Percentiles rank a stretch among this genome's conserved stretches.
These are phyloP conservation scores for Tortrix viridana DNA, from an alignment of 2,888 invertebrate genomes.

Conservation along the genomic window DNA sequence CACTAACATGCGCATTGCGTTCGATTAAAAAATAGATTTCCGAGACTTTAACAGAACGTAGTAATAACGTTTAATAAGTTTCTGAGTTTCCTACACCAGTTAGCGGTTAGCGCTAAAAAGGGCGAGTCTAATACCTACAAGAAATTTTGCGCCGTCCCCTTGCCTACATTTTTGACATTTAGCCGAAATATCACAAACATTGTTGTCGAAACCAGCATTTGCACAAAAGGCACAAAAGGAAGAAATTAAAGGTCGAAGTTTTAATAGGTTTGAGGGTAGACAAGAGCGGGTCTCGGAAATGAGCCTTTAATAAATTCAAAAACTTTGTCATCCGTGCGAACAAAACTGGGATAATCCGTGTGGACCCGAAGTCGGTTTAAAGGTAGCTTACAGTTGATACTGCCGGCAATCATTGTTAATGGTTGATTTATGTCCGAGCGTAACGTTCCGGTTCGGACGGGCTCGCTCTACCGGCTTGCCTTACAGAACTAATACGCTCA, in stretches of 20 bases:
- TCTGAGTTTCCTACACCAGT: background rate
- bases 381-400: constrained; percentile 46
- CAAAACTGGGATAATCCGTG: constrained; percentile 42
- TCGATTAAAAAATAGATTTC: no score
- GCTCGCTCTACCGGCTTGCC: constrained; percentile 2
- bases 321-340: constrained; percentile 45
- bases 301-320: constrained; percentile 49
- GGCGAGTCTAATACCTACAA: background rate
- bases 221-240: constrained; percentile 36
- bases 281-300: constrained; percentile 41
- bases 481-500: background rate
- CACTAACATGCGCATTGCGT: background rate
- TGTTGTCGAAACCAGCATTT: constrained; percentile 29
- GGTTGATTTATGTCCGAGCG: constrained; percentile 35
- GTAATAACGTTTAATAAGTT: no score
- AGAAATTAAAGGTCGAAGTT: constrained; percentile 42
- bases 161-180: constrained; percentile 19
- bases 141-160: background rate
- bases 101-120: background rate
- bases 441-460: constrained; percentile 3
- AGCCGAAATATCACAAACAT: constrained; percentile 21
- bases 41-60: no score
- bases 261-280: constrained; percentile 42
- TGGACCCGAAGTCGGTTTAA: constrained; percentile 40
- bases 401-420: constrained; percentile 43